These are phyloP conservation scores for Helicoverpa assulta DNA, from an alignment of 2,888 invertebrate species.

Conservation along the genomic window DNA sequence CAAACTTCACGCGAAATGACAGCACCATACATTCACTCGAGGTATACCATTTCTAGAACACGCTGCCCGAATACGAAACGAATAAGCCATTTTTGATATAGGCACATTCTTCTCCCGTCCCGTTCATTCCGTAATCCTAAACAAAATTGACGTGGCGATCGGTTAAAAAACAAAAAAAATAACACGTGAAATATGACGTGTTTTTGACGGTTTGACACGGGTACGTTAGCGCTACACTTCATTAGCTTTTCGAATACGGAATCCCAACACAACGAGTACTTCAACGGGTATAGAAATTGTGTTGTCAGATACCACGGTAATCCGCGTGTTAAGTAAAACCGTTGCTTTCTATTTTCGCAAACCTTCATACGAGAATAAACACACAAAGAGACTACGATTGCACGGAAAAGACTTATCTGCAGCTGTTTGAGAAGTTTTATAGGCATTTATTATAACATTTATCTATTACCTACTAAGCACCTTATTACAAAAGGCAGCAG, in stretches of 20 bases:
- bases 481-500: no score
- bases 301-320: slow-evolving; percentile 62
- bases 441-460: no score
- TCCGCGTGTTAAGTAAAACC: slow-evolving; percentile 55
- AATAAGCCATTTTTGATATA: slow-evolving; percentile 26
- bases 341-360: slow-evolving; percentile 61
- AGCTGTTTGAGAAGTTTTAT: not conserved
- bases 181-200: slow-evolving; percentile 84
- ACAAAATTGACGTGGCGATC: slow-evolving; percentile 78
- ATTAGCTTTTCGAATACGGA: slow-evolving; percentile 81
- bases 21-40: slow-evolving; percentile 65
- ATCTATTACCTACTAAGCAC: no score
- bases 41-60: slow-evolving; percentile 56
- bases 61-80: slow-evolving; percentile 53
- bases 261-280: slow-evolving; percentile 66
- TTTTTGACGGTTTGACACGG: slow-evolving; percentile 87
- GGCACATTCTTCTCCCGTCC: slow-evolving; percentile 60
- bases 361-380: slow-evolving; percentile 64
- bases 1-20: slow-evolving; percentile 77
- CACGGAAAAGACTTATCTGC: slow-evolving; percentile 17
- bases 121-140: slow-evolving; percentile 74
- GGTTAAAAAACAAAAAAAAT: slow-evolving; percentile 75
- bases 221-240: slow-evolving; percentile 85
- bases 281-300: slow-evolving; percentile 62
- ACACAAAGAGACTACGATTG: slow-evolving; percentile 60